Evolutionary conservation across 1,140 invertebrate species (phyloP).

Genomic region (Antheraea mylitta): DNA sequence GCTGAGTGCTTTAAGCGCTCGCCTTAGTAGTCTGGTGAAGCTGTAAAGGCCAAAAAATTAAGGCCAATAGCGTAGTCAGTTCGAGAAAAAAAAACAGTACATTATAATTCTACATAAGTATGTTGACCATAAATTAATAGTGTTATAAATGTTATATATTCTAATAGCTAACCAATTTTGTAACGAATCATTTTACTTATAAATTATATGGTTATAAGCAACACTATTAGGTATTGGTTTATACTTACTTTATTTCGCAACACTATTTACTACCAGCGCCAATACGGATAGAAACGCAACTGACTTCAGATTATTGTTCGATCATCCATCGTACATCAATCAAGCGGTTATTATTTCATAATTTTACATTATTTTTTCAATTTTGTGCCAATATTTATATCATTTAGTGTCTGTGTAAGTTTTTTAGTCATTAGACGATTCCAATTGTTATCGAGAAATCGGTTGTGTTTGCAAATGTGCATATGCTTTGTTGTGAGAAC

Average conservation of each 20-base stretch:
- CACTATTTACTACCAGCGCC: slow-evolving; percentile 8
- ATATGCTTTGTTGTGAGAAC: slow-evolving; percentile 78
- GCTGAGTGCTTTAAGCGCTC: no score
- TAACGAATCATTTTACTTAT: no score
- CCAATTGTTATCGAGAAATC: slow-evolving; percentile 43
- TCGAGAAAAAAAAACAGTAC: no score
- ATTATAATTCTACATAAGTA: no score
- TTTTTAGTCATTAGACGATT: slow-evolving; percentile 40
- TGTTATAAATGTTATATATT: no score
- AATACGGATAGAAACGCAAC: slow-evolving; percentile 23
- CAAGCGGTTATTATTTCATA: slow-evolving; percentile 68
- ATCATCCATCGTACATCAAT: slow-evolving; percentile 71
- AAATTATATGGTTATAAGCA: no score
- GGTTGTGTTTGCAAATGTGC: slow-evolving; percentile 71
- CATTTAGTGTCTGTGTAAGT: slow-evolving; percentile 45
- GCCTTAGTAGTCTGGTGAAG: no score
- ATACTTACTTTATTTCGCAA: neutral
- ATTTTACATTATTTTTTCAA: slow-evolving; percentile 60
- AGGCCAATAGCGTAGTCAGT: no score
- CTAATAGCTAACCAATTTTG: no score
- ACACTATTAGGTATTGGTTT: neutral
- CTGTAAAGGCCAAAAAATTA: no score
- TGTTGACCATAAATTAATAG: no score
- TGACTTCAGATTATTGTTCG: slow-evolving; percentile 75
- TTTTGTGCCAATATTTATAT: slow-evolving; percentile 60